Percentiles rank a stretch among this genome's conserved stretches.
Evolutionary conservation across 2,797 vertebrate species (phyloP).

Genomic region (Adelosebastes latens): DNA sequence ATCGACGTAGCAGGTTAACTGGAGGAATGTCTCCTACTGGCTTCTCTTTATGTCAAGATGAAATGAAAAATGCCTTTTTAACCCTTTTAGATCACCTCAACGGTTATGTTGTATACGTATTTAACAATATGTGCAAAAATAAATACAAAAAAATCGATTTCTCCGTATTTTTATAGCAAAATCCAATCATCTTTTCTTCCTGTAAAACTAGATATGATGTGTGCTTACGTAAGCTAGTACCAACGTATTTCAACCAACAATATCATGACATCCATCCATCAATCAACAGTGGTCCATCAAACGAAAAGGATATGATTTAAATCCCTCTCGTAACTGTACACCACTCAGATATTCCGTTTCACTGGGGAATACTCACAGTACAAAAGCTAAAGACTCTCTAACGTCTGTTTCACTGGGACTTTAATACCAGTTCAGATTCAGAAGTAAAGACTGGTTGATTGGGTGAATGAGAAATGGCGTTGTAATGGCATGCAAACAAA

Average conservation of each 20-base stretch:
- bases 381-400: neutral
- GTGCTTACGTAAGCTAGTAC: neutral
- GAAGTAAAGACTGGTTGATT: neutral
- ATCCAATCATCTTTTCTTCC: neutral
- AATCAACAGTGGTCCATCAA: neutral
- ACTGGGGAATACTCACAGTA: neutral
- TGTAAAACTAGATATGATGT: neutral
- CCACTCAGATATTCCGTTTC: too few species aligned
- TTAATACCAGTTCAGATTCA: neutral
- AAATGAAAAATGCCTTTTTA: neutral
- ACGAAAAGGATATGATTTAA: neutral
- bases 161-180: neutral
- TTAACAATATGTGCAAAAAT: neutral
- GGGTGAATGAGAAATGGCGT: neutral
- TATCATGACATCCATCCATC: neutral
- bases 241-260: neutral
- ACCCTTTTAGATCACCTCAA: neutral
- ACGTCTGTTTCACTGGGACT: neutral
- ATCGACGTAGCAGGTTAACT: neutral
- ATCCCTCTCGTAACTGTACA: neutral
- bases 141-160: too few species aligned
- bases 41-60: neutral
- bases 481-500: neutral
- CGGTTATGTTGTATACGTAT: accelerated
- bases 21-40: neutral